Conservation (phyloP, 2,888 invertebrate genomes). For the Cataglyphis albicans region DNA sequence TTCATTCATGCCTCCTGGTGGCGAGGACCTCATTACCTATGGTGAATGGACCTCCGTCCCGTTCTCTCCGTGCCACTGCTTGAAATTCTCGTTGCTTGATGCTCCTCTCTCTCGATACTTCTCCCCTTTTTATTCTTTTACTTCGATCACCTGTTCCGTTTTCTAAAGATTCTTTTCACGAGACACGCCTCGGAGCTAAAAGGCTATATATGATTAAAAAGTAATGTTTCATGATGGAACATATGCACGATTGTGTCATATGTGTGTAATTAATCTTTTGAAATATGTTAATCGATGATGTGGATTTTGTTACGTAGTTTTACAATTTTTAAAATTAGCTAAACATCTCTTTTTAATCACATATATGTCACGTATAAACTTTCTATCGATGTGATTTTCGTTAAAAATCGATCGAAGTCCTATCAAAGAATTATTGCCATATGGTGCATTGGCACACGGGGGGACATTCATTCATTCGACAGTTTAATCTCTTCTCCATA, state of each 20-base stretch:
- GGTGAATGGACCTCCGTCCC: slow-evolving; percentile 80
- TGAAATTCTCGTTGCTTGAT: slow-evolving; percentile 58
- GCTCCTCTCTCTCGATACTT: slow-evolving; percentile 39
- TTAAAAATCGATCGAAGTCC: neutral
- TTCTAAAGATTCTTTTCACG: slow-evolving; percentile 42
- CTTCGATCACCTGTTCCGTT: slow-evolving; percentile 45
- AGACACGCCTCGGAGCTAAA: slow-evolving; percentile 7
- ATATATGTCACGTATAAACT: neutral
- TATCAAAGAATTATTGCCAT: neutral
- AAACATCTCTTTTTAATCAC: neutral
- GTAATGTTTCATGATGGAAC: slow-evolving; percentile 13
- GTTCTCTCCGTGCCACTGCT: slow-evolving; percentile 50
- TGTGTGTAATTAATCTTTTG: neutral
- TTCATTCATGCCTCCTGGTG: slow-evolving; percentile 84
- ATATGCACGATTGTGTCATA: neutral
- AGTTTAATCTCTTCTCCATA: slow-evolving; percentile 33
- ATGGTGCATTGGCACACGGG: neutral
- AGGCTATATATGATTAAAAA: slow-evolving; percentile 7
- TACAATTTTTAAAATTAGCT: neutral
- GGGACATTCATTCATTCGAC: slow-evolving; percentile 10
- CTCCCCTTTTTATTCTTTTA: slow-evolving; percentile 40
- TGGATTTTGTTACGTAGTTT: neutral
- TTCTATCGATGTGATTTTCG: neutral
- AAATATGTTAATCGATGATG: neutral
- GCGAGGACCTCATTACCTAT: slow-evolving; percentile 84